phyloP scores from a whole-genome alignment of 1,140 invertebrate species.

The Pseudachorutes palmiensis region DNA sequence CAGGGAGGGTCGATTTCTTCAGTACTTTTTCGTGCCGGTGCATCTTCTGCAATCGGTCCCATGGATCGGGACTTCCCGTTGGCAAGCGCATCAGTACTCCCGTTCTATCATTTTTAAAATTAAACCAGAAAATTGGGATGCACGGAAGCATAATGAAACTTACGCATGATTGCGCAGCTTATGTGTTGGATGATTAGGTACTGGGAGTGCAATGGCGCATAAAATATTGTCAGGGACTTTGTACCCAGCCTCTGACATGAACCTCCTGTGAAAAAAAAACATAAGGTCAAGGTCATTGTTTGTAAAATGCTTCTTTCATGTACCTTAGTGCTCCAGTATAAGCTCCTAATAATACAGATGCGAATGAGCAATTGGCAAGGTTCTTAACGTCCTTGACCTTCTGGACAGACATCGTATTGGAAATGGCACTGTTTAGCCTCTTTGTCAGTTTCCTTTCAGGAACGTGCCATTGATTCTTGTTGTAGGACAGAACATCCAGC shows the following conservation, averaged over 20 bases:
- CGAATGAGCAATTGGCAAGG: not conserved
- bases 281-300: not conserved
- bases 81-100: not conserved
- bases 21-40: not conserved
- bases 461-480: not conserved
- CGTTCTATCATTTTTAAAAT: too few species aligned
- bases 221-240: conserved; percentile 3
- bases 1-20: not conserved
- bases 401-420: not conserved
- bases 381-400: not conserved
- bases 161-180: not conserved
- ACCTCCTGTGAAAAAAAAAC: not conserved
- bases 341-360: not conserved
- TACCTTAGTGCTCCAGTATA: not conserved
- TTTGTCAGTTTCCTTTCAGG: not conserved
- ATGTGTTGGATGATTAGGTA: not conserved
- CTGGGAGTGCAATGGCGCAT: conserved; percentile 3
- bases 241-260: not conserved
- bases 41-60: not conserved
- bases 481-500: not conserved
- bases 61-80: not conserved
- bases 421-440: not conserved
- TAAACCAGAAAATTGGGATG: too few species aligned
- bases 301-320: not conserved
- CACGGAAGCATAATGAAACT: too few species aligned